phyloP scores from a whole-genome alignment of 2,888 invertebrate species.

The Oxyscelio sp. region DNA sequence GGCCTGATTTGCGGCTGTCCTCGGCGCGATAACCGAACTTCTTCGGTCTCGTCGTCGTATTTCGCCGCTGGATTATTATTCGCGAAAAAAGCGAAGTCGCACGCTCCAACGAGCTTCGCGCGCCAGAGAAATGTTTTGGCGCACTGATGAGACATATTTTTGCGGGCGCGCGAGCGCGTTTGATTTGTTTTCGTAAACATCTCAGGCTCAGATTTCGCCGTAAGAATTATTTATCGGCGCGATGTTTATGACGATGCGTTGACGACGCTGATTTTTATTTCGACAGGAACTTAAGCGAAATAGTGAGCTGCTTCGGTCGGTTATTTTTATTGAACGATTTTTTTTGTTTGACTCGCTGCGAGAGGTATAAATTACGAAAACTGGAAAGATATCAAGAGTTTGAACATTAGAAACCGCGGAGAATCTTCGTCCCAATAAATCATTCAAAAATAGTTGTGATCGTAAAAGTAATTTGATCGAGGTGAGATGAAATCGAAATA shows the following conservation, averaged over 20 bases:
- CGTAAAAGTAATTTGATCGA: too few relatives aligned
- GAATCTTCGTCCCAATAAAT: conserved; percentile 32
- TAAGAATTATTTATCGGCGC: conserved; percentile 15
- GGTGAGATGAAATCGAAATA: too few relatives aligned
- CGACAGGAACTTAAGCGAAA: background rate
- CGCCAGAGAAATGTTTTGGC: conserved; percentile 17
- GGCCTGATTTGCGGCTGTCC: conserved; percentile 71
- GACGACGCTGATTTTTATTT: background rate
- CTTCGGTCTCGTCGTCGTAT: conserved; percentile 30
- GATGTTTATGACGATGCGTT: conserved; percentile 5
- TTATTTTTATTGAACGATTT: background rate
- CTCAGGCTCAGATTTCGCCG: conserved; percentile 26
- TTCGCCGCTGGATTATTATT: conserved; percentile 54
- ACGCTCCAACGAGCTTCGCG: conserved; percentile 46
- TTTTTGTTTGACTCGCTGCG: background rate
- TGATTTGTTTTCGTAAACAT: conserved; percentile 70
- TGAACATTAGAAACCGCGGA: too few relatives aligned
- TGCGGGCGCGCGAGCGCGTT: conserved; percentile 4
- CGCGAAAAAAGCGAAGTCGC: conserved; percentile 45
- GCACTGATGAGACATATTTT: conserved; percentile 56
- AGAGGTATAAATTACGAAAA: background rate
- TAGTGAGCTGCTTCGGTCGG: background rate
- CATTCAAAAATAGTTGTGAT: background rate
- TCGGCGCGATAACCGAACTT: conserved; percentile 64
- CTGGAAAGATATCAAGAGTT: background rate